Conservation (phyloP, 2,113 vertebrate species). For the Lasiurus cinereus region DNA sequence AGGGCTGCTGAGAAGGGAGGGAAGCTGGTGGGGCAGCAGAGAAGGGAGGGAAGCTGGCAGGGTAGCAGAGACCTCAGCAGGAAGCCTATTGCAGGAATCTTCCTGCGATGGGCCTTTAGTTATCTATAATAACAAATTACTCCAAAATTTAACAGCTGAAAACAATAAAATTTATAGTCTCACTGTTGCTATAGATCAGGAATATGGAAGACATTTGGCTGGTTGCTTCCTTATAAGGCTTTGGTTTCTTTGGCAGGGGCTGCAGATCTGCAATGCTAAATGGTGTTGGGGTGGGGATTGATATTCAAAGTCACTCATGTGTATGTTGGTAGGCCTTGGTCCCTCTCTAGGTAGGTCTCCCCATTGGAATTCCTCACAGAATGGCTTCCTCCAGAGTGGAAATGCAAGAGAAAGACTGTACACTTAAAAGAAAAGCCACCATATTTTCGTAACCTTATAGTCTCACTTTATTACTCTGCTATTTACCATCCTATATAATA, state of each 20-base stretch:
- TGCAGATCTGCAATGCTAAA: not conserved
- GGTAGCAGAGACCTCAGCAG: no score
- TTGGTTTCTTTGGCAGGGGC: not conserved
- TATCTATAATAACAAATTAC: not conserved
- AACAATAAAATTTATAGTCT: conserved; percentile 12
- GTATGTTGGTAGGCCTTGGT: not conserved
- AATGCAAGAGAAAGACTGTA: not conserved
- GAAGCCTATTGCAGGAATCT: no score
- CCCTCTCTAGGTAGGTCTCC: not conserved
- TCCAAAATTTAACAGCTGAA: not conserved
- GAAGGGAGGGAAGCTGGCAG: no score
- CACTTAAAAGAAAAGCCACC: not conserved
- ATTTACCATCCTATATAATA: no score
- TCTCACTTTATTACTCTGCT: not conserved
- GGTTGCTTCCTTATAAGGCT: not conserved
- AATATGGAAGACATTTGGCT: not conserved
- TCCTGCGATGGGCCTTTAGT: no score
- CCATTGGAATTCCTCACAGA: not conserved
- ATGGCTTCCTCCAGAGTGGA: not conserved
- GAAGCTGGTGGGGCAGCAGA: no score
- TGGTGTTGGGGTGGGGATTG: not conserved
- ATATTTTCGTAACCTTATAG: not conserved
- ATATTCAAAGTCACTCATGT: not conserved
- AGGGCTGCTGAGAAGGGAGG: no score
- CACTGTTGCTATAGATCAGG: not conserved